Evolutionary conservation across 2,797 vertebrate species (phyloP).

Genomic region (Gadopsis bispinosus): DNA sequence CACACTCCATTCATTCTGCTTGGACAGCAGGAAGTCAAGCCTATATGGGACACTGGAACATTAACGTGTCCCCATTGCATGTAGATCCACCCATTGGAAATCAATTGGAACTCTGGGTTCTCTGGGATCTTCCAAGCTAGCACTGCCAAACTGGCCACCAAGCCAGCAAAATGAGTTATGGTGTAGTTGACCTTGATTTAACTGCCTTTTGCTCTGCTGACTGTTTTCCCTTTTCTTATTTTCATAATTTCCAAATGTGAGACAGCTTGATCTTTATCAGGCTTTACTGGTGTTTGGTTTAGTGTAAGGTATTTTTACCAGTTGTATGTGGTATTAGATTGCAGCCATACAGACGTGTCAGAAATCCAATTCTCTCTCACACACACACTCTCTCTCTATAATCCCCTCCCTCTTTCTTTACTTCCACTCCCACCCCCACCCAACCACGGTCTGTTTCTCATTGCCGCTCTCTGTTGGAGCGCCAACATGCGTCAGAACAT

Average conservation of each 20-base stretch:
- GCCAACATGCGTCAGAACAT: conserved; percentile 70
- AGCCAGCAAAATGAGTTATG: conserved; percentile 60
- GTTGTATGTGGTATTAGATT: conserved; percentile 44
- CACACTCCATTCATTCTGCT: conserved; percentile 59
- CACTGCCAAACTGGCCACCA: conserved; percentile 43
- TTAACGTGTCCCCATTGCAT: conserved; percentile 57
- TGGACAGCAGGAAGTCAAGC: conserved; percentile 64
- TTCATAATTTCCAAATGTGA: conserved; percentile 44
- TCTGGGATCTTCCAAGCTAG: conserved; percentile 42
- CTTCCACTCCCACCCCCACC: conserved; percentile 21
- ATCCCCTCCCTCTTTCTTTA: conserved; percentile 28
- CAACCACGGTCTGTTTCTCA: conserved; percentile 61
- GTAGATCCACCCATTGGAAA: conserved; percentile 51
- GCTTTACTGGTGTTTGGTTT: conserved; percentile 25
- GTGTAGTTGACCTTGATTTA: conserved; percentile 45
- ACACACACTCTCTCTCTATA: conserved; percentile 9
- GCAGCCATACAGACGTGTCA: conserved; percentile 56
- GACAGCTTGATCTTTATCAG: conserved; percentile 28
- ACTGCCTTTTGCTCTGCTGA: conserved; percentile 36
- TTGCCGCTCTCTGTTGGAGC: conserved; percentile 64
- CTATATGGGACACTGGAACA: conserved; percentile 59
- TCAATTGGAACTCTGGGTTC: conserved; percentile 61
- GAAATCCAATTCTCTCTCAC: conserved; percentile 48
- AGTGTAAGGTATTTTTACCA: conserved; percentile 48
- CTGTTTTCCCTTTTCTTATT: conserved; percentile 21